Percentiles rank a stretch among this genome's conserved stretches.
Conservation (phyloP, 1,140 invertebrate genomes). For the Propsilocerus akamusi region DNA sequence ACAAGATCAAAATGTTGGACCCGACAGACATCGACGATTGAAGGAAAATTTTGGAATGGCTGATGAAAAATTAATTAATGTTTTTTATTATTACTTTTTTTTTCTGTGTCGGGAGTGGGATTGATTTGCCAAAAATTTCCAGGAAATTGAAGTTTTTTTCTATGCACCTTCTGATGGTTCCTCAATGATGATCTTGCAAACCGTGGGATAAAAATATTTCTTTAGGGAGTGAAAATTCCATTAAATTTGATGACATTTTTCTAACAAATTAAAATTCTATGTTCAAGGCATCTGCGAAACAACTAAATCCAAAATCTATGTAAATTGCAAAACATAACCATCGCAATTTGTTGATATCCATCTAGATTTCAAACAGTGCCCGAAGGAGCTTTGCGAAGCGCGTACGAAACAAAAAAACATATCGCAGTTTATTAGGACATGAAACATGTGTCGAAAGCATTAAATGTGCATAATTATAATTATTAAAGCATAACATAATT, state of each 20-base stretch:
- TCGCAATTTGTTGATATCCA: background rate
- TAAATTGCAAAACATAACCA: too few relatives aligned
- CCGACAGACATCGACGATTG: too few relatives aligned
- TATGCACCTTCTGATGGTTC: too few relatives aligned
- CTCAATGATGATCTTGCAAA: too few relatives aligned
- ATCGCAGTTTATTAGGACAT: slow-evolving; percentile 3
- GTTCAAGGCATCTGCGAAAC: too few relatives aligned
- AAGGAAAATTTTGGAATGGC: too few relatives aligned
- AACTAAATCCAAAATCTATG: too few relatives aligned
- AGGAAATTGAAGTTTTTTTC: background rate
- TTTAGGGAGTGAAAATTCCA: too few relatives aligned
- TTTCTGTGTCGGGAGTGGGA: background rate
- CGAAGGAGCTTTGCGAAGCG: background rate
- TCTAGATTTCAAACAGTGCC: background rate
- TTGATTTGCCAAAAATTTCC: background rate
- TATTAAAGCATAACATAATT: background rate
- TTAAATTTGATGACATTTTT: too few relatives aligned
- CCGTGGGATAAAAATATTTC: too few relatives aligned
- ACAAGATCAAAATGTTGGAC: background rate
- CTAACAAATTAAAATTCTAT: too few relatives aligned
- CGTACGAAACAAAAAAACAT: background rate
- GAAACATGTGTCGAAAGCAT: background rate
- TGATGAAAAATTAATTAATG: slow-evolving; percentile 3
- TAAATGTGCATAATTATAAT: background rate
- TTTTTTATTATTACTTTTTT: background rate